Base-by-base conservation (phyloP, 2,113 vertebrate genomes). In the Hippocampus abdominalis region DNA sequence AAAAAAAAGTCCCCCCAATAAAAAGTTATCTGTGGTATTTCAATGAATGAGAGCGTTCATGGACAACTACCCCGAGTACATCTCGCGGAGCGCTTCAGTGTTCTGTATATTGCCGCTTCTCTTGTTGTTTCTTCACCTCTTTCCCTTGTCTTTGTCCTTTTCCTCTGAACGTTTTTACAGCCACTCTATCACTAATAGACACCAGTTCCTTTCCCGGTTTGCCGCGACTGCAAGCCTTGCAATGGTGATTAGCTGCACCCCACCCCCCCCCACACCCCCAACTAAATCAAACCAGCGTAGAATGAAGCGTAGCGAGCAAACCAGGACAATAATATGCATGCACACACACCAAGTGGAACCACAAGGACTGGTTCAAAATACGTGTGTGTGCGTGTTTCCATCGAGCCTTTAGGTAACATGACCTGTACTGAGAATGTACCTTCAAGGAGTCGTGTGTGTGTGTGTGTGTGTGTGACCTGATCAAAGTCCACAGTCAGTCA, bases 401-500 rank as follows among this genome's bases (percentile, higher is more conserved):
- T 66, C 27, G 42, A 70, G 69, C 82, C 73, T 80, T 71, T 64
- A 70, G 32, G 70, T 76, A 76, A 87, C 71, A 73, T 66, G 71
- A 82, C 78, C 79, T 77, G 76, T 78, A 48, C 79, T 83, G 84
- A 84, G 82, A 83, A 84, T 82, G 73, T 73, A 81, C 78, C 82
- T 76, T 67, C 10, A 79, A 81, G 82, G 71, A 70, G 71, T 66
- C 10, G 62, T 51, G 66, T 48, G 65, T 68, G 62, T 73, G 73
- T 75, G 70, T 75, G 70, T 57, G 71, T 75, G 70, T 75, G 70
- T 53, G 76, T 67, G 78, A 77, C 78, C 78, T 81, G 83, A 83
- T 84, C 81, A 85, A 89, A 88, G 86, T 89, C 82, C 84, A 86
- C 70, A 84, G 73, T 81, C 70, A 84, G 73, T 81, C 74, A 78